These are phyloP conservation scores for Cosmorhoe ocellata DNA, from an alignment of 2,888 invertebrate species.

Conservation along the genomic window DNA sequence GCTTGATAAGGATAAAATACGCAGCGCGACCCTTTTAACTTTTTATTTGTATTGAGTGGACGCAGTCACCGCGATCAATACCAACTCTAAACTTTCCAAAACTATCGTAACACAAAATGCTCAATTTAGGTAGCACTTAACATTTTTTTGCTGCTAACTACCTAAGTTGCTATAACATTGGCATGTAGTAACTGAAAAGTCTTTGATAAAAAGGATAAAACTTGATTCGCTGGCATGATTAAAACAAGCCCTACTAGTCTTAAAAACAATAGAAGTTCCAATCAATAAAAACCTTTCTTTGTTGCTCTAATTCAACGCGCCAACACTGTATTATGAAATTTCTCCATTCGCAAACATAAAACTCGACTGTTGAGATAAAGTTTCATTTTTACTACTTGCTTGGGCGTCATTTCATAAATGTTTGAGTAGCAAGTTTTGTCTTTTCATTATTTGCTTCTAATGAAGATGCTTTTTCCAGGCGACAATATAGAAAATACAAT, in stretches of 20 bases:
- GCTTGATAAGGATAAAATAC: slow-evolving; percentile 24
- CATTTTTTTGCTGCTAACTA: too few species aligned
- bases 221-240: too few species aligned
- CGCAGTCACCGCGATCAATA: slow-evolving; percentile 10
- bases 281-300: slow-evolving; percentile 17
- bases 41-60: slow-evolving; percentile 21
- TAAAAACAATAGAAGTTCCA: neutral
- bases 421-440: slow-evolving; percentile 42
- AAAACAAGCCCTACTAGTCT: too few species aligned
- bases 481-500: too few species aligned
- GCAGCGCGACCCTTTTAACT: slow-evolving; percentile 18
- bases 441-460: slow-evolving; percentile 39
- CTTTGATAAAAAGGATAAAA: too few species aligned
- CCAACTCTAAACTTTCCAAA: too few species aligned
- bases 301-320: slow-evolving; percentile 17
- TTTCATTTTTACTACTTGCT: slow-evolving; percentile 53
- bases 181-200: too few species aligned
- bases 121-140: too few species aligned
- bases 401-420: slow-evolving; percentile 47
- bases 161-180: too few species aligned
- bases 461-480: too few species aligned
- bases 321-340: slow-evolving; percentile 43
- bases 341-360: slow-evolving; percentile 44
- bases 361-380: slow-evolving; percentile 43
- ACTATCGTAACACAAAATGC: too few species aligned